These are phyloP conservation scores for Pholis gunnellus DNA, from an alignment of 2,113 vertebrate genomes.

Conservation along the genomic window DNA sequence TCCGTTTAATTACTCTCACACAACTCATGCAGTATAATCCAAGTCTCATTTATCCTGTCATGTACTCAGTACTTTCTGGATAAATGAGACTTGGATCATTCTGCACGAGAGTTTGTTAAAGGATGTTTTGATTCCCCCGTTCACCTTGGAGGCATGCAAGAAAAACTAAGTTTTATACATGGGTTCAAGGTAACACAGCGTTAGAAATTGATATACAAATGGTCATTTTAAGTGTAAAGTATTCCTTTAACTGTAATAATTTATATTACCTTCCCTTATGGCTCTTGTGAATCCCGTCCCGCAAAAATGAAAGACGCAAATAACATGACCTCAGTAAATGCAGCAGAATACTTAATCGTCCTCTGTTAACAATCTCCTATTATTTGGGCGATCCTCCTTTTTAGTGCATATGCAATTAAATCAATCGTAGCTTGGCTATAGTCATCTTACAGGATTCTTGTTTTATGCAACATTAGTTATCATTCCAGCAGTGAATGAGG, in stretches of 20 bases:
- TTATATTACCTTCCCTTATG: not conserved
- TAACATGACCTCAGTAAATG: not conserved
- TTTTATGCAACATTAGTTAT: not conserved
- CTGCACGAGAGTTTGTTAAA: not conserved
- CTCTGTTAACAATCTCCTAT: not conserved
- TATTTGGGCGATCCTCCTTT: not conserved
- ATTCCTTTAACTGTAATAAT: not conserved
- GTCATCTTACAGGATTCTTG: not conserved
- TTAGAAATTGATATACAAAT: not conserved
- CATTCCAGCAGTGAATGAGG: not conserved
- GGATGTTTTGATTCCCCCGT: not conserved
- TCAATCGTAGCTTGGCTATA: not conserved
- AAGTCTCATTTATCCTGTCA: not conserved
- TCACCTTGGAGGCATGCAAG: not conserved
- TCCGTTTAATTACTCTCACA: not conserved
- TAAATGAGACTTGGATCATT: not conserved
- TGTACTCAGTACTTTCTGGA: not conserved
- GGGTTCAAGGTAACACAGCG: not conserved
- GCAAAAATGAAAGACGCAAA: too few relatives aligned
- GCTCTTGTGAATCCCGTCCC: not conserved
- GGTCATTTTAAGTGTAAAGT: not conserved
- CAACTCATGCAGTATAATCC: not conserved
- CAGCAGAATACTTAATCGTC: not conserved
- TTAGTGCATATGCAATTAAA: not conserved
- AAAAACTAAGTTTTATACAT: not conserved